Conservation (phyloP, 2,888 invertebrate genomes). For the Yponomeuta evonymella region DNA sequence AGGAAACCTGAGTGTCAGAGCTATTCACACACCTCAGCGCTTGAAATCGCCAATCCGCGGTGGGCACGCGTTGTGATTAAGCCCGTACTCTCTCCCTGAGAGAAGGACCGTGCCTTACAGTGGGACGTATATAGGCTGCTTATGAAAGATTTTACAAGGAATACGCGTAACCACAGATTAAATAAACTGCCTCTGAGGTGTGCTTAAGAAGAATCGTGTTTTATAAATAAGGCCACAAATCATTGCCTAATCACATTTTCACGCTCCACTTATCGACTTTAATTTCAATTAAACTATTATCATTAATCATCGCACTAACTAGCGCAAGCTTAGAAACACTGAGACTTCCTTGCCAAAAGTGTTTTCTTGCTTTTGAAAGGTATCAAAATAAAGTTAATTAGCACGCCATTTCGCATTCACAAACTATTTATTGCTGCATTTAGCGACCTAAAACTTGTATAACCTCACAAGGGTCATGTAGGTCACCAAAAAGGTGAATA, state of each 20-base stretch:
- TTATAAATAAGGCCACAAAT: background rate
- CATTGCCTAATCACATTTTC: background rate
- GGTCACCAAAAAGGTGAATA: background rate
- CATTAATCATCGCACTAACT: background rate
- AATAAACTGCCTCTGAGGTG: too few species aligned
- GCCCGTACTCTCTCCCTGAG: too few species aligned
- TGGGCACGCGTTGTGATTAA: too few species aligned
- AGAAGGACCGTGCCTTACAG: too few species aligned
- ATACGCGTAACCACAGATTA: too few species aligned
- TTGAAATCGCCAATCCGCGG: too few species aligned
- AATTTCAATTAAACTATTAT: background rate
- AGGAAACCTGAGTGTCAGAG: too few species aligned
- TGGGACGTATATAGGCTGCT: too few species aligned
- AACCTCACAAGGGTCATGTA: background rate
- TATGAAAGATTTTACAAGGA: too few species aligned
- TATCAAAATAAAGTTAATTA: background rate
- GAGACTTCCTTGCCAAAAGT: background rate
- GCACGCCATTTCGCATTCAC: background rate
- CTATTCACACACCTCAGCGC: too few species aligned
- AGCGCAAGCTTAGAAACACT: background rate
- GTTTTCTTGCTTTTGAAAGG: background rate
- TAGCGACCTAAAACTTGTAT: too few species aligned
- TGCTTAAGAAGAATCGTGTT: too few species aligned
- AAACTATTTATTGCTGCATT: background rate
- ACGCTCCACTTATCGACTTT: background rate